These are phyloP conservation scores for Manacus vitellinus DNA, from an alignment of 2,113 vertebrate genomes.

Conservation along the genomic window DNA sequence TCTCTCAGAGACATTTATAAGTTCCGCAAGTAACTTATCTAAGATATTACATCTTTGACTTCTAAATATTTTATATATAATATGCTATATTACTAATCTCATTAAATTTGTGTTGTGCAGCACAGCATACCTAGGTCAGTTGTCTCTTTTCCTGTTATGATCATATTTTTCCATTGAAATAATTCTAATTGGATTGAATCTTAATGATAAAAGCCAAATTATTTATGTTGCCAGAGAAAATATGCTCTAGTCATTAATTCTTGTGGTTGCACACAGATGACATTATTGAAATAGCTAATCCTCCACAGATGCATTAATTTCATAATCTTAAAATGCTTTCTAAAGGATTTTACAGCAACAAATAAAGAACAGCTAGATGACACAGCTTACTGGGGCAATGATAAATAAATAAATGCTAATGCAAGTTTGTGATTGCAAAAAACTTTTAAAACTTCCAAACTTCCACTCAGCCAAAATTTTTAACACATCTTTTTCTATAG, in stretches of 20 bases:
- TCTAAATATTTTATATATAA: neutral
- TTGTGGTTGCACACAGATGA: neutral
- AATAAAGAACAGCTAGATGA: neutral
- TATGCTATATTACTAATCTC: neutral
- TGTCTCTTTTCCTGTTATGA: neutral
- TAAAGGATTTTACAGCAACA: neutral
- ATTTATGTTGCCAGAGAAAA: neutral
- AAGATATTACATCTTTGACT: neutral
- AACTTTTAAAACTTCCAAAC: neutral
- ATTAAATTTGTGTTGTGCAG: neutral
- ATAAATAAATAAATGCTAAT: neutral
- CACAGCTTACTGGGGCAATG: neutral
- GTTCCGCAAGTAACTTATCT: neutral
- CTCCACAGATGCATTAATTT: constrained; percentile 27
- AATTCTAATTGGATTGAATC: neutral
- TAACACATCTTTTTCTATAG: neutral
- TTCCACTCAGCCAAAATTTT: neutral
- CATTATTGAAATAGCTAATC: constrained; percentile 10
- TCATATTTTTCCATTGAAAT: neutral
- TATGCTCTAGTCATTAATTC: neutral
- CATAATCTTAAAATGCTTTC: neutral
- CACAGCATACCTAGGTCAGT: neutral
- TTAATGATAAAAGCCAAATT: neutral
- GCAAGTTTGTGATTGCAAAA: neutral
- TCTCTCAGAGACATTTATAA: neutral